Evolutionary conservation across 1,140 invertebrate genomes (phyloP), one percentile per base, ranked within the genome.

Genomic region (Xylocopa sonorina): DNA sequence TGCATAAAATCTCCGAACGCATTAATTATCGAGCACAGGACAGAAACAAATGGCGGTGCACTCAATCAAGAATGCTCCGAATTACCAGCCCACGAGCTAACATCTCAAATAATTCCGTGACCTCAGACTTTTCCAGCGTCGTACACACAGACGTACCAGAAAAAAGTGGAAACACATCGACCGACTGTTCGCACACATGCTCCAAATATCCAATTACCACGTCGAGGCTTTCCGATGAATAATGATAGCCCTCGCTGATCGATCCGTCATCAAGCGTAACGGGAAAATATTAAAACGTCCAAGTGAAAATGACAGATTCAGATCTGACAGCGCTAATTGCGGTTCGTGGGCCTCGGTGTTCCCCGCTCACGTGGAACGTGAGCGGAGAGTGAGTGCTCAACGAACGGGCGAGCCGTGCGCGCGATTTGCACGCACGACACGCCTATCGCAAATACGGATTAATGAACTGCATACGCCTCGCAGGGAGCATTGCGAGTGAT

Each of bases 391-490:
- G 78, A 87, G 86, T 80, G 74, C 85, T 84, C 85, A 86, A 80
- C 14, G 29, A 58, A 57, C 71, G 71, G 76, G 69, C 53, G 62
- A 24, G 69, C 73, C 64, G 34, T n/a, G n/a, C n/a, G n/a, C n/a
- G n/a, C 71, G 74, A 66, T 66, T 68, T 57, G 67, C 63, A 72
- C 78, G 55, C 75, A 46, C 72, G 68, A 62, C 51, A 63, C 79
- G 80, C 75, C 83, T 85, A 83, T 79, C 82, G 83, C 87, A 87
- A 88, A 88, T 87, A 84, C 87, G 80, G 86, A 88, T 88, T 88
- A 88, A 88, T 88, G 87, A 88, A 84, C 32, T 79, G 85, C 83
- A 87, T 87, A 88, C 87, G 85, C 88, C 88, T 78, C 82, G 81
- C 71, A n/a, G 79, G 79, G 78, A 62, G 81, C 85, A 85, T 86